Evolutionary conservation across 2,113 vertebrate genomes (phyloP).

Genomic region (Dipodomys stephensi): DNA sequence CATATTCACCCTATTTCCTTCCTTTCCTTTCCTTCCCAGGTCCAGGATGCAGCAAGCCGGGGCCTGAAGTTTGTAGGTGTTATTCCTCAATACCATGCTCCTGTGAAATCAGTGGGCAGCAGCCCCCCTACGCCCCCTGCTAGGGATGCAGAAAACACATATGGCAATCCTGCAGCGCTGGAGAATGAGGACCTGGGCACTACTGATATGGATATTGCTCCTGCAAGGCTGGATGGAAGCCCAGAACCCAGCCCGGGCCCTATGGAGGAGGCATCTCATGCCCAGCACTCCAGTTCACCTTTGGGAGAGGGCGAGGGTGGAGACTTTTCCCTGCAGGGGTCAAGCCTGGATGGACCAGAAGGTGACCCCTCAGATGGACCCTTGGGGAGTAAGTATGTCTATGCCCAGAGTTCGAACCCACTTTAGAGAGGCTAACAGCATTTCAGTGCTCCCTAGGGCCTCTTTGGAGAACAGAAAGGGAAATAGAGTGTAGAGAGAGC

Average conservation of each 20-base stretch:
- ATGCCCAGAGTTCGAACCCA: neutral
- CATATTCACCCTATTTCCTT: neutral
- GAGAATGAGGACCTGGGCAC: constrained; percentile 67
- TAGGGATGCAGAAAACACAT: constrained; percentile 17
- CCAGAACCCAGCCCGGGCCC: constrained; percentile 60
- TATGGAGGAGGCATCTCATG: constrained; percentile 59
- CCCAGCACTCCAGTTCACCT: constrained; percentile 64
- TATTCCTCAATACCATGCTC: constrained; percentile 90
- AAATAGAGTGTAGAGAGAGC: neutral
- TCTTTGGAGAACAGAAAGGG: neutral
- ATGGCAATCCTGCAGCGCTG: constrained; percentile 60
- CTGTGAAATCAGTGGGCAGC: constrained; percentile 78
- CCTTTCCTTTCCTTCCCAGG: constrained; percentile 86
- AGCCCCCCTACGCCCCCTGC: constrained; percentile 80
- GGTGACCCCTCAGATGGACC: constrained; percentile 29
- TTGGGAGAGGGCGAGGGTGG: constrained; percentile 23
- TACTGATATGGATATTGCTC: constrained; percentile 58
- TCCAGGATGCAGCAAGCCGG: constrained; percentile 96
- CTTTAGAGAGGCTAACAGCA: neutral
- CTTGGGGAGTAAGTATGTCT: constrained; percentile 83
- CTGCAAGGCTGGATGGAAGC: constrained; percentile 47
- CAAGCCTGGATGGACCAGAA: constrained; percentile 60
- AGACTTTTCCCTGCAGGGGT: neutral
- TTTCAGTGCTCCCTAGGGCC: neutral
- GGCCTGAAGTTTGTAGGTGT: constrained; percentile 96